A percentile compares a stretch with the other conserved stretches of the same genome.
Evolutionary conservation across 2,113 vertebrate species (phyloP).

Genomic region (Dryoscopus gambensis): DNA sequence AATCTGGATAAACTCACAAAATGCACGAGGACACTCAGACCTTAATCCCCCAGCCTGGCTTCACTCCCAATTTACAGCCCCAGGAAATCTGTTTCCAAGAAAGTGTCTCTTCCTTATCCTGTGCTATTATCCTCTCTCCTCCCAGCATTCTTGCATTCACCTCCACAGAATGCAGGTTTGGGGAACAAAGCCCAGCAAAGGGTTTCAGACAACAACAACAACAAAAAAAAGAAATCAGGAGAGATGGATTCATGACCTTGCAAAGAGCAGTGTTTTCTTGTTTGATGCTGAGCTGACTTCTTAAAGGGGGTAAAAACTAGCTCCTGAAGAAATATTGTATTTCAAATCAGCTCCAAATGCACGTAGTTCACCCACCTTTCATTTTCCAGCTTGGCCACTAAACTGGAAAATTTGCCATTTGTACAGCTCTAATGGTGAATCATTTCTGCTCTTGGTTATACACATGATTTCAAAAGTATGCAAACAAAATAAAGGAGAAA

Average conservation of each 20-base stretch:
- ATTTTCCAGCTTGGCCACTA: not conserved
- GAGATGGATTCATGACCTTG: not conserved
- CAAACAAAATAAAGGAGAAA: not conserved
- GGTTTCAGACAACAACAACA: not conserved
- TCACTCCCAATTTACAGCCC: not conserved
- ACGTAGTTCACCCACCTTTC: not conserved
- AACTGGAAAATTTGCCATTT: not conserved
- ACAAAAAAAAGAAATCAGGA: not conserved
- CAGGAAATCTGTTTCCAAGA: constrained; percentile 20
- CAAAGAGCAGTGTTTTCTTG: not conserved
- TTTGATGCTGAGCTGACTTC: not conserved
- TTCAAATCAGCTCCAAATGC: not conserved
- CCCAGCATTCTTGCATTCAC: not conserved
- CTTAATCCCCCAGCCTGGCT: constrained; percentile 6
- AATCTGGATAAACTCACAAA: constrained; percentile 32
- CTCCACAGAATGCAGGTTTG: fast-evolving
- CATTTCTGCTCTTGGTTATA: not conserved
- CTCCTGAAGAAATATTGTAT: not conserved
- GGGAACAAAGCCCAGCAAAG: not conserved
- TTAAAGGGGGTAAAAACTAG: not conserved
- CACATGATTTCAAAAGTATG: not conserved
- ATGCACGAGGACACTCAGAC: not conserved
- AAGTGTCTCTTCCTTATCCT: not conserved
- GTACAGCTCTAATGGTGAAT: not conserved
- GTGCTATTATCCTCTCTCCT: not conserved